Base-by-base conservation (phyloP, 1,140 invertebrate genomes). In the Drosophila bifasciata region DNA sequence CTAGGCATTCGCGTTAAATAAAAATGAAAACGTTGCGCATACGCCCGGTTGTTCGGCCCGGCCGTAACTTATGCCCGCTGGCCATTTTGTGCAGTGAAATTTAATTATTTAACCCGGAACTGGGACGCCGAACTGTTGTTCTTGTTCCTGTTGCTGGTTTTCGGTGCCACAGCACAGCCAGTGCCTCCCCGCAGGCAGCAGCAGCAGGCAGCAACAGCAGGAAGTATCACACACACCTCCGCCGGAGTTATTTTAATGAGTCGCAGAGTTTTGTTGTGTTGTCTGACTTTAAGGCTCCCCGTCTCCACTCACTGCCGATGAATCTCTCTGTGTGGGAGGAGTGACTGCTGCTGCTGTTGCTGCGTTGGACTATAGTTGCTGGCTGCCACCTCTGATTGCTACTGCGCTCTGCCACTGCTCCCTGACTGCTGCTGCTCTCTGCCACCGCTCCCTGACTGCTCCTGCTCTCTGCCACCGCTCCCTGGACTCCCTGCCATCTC, bases 81-180 rank as follows among this genome's bases (percentile, higher is more conserved):
- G 83, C 84, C 83, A 86, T 88, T 84, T 73, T 75, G 32, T 83
- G 70, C 83, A 75, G 74, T 58, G 70, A 88, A 86, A 86, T 86
- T 86, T 88, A 86, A 86, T 86, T 86, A 86, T 86, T 86, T 86
- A 86, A 83, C 83, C 83, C 83, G 83, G 83, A 86, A 86, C 83
- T 88, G 83, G 83, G 32, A 36, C 32, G 83, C 74, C 81, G 81
- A 64, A 64, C 45, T 46, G 58, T 56, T 57, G 44, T 43, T 64
- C 46, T 50, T 58, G 44, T 40, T 68, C 36, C 13, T 58, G 63
- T 44, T 39, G 66, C 23, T 58, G 52, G 40, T 64, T 15, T 57
- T 50, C 67, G 60, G 57, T 59, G 45, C 40, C 28, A 49, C 9
- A 17, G 23, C 17, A 8, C 19, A 28, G 4, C 17, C 11, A 48